phyloP scores from a whole-genome alignment of 53 echinoderm and acorn worm genomes.

The Glandiceps talaboti region DNA sequence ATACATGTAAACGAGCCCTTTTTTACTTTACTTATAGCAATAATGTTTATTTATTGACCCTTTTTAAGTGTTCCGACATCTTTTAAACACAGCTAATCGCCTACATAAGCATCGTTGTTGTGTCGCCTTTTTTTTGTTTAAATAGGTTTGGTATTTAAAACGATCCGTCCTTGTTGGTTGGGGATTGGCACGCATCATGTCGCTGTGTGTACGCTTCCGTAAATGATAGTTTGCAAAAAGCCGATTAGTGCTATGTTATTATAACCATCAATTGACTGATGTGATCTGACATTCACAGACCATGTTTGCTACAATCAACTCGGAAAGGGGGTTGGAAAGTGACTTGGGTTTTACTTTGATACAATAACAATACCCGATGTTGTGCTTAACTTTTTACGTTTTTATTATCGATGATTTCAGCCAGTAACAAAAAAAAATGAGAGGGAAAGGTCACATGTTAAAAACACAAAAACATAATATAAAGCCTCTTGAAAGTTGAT shows the following conservation, averaged over 20 bases:
- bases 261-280: neutral
- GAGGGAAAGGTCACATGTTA: neutral
- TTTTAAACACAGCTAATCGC: neutral
- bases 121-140: neutral
- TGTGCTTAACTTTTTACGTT: neutral
- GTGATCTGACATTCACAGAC: too few species aligned
- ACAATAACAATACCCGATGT: too few species aligned
- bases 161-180: neutral
- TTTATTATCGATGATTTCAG: neutral
- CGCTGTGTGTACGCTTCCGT: neutral
- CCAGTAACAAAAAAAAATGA: too few species aligned
- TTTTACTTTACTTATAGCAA: neutral
- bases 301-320: too few species aligned
- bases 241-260: neutral
- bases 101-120: neutral
- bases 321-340: too few species aligned
- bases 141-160: neutral
- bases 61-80: neutral
- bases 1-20: neutral
- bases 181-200: neutral
- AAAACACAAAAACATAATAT: too few species aligned
- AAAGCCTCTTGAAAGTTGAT: too few species aligned
- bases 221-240: neutral
- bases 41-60: neutral
- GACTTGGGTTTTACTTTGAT: neutral